These are phyloP conservation scores for Tribolium freemani DNA, from an alignment of 2,888 invertebrate genomes.

Conservation along the genomic window DNA sequence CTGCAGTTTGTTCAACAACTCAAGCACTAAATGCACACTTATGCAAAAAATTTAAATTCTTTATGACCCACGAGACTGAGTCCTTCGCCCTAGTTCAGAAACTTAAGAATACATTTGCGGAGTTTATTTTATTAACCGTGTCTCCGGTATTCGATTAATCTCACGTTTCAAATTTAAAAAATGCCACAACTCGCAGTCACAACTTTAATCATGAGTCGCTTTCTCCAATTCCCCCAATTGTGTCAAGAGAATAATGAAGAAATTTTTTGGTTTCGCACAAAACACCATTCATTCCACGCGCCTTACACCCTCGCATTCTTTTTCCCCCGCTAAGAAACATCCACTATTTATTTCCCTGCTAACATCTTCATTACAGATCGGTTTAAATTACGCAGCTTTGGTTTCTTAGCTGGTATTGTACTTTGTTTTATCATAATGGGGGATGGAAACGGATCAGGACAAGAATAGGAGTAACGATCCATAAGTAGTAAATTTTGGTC, in stretches of 20 bases:
- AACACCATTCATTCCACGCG: slow-evolving; percentile 20
- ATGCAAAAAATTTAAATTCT: slow-evolving; percentile 33
- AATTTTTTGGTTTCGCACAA: slow-evolving; percentile 31
- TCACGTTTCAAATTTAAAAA: neutral
- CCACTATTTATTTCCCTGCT: slow-evolving; percentile 64
- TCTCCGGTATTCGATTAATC: neutral
- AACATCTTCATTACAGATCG: slow-evolving; percentile 61
- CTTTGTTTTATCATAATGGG: slow-evolving; percentile 14
- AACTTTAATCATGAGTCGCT: slow-evolving; percentile 29
- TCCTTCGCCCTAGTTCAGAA: neutral
- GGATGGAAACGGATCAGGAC: slow-evolving; percentile 1
- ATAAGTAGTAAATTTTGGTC: slow-evolving; percentile 63
- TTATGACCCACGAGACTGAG: slow-evolving; percentile 17
- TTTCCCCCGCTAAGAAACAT: slow-evolving; percentile 57
- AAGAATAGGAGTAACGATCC: slow-evolving; percentile 45
- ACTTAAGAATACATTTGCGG: neutral
- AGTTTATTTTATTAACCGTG: neutral
- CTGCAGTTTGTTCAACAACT: slow-evolving; percentile 43
- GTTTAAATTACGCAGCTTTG: slow-evolving; percentile 31
- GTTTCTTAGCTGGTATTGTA: neutral
- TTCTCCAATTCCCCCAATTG: slow-evolving; percentile 30
- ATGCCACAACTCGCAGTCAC: slow-evolving; percentile 4
- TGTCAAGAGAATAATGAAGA: slow-evolving; percentile 37
- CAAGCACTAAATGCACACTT: slow-evolving; percentile 5
- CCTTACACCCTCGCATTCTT: slow-evolving; percentile 39